phyloP scores from a whole-genome alignment of 2,888 invertebrate species.

The Leucophora obtusa region DNA sequence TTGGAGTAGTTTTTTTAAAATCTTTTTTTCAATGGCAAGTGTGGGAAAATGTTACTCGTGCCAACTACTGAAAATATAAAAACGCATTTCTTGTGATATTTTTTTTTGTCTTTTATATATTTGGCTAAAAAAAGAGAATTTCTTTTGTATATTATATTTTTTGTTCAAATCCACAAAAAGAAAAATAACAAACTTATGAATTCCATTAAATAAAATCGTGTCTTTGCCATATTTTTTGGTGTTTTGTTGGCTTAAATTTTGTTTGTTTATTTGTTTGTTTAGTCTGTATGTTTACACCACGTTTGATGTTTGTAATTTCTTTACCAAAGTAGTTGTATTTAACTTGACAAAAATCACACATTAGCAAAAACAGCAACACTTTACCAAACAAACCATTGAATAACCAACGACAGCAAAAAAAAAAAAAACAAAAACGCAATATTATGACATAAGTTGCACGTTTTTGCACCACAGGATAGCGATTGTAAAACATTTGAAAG shows the following conservation, averaged over 20 bases:
- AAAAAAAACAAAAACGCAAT: slow-evolving; percentile 63
- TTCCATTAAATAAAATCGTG: slow-evolving; percentile 67
- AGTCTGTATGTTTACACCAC: slow-evolving; percentile 57
- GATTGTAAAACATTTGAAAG: slow-evolving; percentile 64
- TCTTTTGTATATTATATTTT: slow-evolving; percentile 56
- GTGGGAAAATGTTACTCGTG: slow-evolving; percentile 64
- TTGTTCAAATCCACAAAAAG: slow-evolving; percentile 1
- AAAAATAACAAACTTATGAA: slow-evolving; percentile 64
- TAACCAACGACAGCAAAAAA: slow-evolving; percentile 20
- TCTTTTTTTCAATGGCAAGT: slow-evolving; percentile 45
- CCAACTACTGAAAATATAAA: slow-evolving; percentile 57
- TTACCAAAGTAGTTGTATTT: slow-evolving; percentile 56
- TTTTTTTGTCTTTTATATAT: slow-evolving; percentile 16
- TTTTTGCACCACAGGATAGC: slow-evolving; percentile 65
- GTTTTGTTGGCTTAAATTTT: slow-evolving; percentile 12
- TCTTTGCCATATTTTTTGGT: slow-evolving; percentile 62
- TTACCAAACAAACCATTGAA: slow-evolving; percentile 30
- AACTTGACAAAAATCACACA: slow-evolving; percentile 67
- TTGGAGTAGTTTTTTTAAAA: slow-evolving; percentile 29
- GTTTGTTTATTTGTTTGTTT: slow-evolving; percentile 16
- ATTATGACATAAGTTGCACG: slow-evolving; percentile 69
- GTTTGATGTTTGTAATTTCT: slow-evolving; percentile 62
- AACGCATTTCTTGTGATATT: slow-evolving; percentile 57
- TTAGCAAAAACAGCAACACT: slow-evolving; percentile 63
- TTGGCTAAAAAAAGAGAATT: slow-evolving; percentile 48